Evolutionary conservation across 2,113 vertebrate species (phyloP).

Genomic region (Ophiodon elongatus): DNA sequence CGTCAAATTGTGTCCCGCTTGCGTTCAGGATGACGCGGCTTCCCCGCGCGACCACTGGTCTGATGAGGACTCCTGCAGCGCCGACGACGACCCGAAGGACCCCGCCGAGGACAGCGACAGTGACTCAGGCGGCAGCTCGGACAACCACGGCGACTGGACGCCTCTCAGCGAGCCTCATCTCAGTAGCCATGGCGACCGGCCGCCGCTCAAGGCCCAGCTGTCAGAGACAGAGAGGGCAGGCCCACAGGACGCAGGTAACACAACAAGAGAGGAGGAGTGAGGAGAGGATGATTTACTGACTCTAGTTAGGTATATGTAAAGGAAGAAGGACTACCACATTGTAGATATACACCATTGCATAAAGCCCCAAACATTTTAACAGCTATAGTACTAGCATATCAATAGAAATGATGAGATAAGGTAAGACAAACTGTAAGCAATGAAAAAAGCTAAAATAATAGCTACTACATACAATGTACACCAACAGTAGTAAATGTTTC

Average conservation of each 20-base stretch:
- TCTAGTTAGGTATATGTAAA: not conserved
- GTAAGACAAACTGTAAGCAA: not conserved
- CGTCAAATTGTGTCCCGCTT: not conserved
- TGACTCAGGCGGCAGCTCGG: slow-evolving; percentile 69
- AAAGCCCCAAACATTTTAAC: not conserved
- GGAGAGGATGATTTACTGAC: not conserved
- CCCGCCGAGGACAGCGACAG: slow-evolving; percentile 66
- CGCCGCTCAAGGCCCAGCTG: slow-evolving; percentile 58
- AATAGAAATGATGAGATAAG: not conserved
- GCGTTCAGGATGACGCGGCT: slow-evolving; percentile 43
- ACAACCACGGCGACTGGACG: slow-evolving; percentile 60
- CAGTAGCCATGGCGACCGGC: slow-evolving; percentile 63
- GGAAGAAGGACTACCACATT: no score
- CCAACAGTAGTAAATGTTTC: not conserved
- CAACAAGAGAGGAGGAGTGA: slow-evolving; percentile 22
- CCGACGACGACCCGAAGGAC: slow-evolving; percentile 68
- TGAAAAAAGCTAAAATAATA: not conserved
- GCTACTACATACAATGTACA: not conserved
- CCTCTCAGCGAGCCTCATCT: slow-evolving; percentile 64
- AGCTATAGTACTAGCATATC: not conserved
- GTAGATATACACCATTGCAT: not conserved
- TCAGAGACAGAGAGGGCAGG: slow-evolving; percentile 43
- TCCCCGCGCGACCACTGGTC: slow-evolving; percentile 43
- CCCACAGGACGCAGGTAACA: slow-evolving; percentile 72
- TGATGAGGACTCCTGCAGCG: slow-evolving; percentile 70